Evolutionary conservation across 2,797 vertebrate genomes (phyloP).

Genomic region (Amniataba percoides): DNA sequence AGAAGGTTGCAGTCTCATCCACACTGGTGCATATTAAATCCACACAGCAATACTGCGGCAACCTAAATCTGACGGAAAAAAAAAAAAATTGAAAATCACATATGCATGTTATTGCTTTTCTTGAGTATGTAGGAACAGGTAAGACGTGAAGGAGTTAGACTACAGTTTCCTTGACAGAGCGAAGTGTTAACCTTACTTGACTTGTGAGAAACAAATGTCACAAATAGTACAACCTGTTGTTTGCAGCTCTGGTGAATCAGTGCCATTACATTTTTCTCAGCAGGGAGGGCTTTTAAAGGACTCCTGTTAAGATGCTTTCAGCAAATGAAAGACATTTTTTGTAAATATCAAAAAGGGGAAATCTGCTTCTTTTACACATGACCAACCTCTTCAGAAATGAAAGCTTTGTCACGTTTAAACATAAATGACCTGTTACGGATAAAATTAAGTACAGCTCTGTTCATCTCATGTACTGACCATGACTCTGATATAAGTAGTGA

Average conservation of each 20-base stretch:
- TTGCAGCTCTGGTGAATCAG: not conserved
- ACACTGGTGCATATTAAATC: not conserved
- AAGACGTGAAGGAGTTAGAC: not conserved
- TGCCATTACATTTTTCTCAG: not conserved
- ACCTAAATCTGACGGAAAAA: not conserved
- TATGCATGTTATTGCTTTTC: not conserved
- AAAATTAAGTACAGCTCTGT: not conserved
- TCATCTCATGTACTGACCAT: not conserved
- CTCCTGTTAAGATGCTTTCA: not conserved
- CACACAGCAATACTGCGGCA: not conserved
- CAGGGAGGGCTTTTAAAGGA: not conserved
- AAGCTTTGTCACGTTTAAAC: not conserved
- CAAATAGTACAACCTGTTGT: not conserved
- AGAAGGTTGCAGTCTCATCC: not conserved
- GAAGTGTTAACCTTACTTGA: not conserved
- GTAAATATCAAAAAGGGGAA: not conserved
- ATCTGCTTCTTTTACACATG: constrained; percentile 1
- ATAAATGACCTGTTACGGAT: not conserved
- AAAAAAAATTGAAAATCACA: not conserved
- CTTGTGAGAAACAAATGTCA: not conserved
- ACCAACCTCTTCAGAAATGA: not conserved
- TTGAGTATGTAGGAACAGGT: not conserved
- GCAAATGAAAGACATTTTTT: not conserved
- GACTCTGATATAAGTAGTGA: not conserved
- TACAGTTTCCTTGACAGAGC: not conserved